These are phyloP conservation scores for Lasioglossum leucozonium DNA, from an alignment of 2,888 invertebrate species.

Conservation along the genomic window DNA sequence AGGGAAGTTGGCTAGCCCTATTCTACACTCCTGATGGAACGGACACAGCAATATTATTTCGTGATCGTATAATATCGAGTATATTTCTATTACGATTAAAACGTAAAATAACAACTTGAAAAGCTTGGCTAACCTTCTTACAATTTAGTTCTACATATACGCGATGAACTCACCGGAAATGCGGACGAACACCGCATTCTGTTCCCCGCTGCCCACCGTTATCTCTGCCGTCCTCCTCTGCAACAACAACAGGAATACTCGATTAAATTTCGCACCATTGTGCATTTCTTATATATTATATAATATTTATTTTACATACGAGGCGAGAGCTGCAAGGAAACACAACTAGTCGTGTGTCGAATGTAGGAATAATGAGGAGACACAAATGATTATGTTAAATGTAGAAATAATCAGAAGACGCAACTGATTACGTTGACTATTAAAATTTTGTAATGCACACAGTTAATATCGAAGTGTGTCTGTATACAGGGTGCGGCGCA, in stretches of 20 bases:
- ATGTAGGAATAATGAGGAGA: too few species aligned
- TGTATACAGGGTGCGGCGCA: too few species aligned
- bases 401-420: neutral
- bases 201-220: constrained; percentile 77
- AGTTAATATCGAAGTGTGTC: too few species aligned
- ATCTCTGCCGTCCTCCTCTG: constrained; percentile 79
- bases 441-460: neutral
- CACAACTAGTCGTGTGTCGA: too few species aligned
- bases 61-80: neutral
- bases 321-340: neutral
- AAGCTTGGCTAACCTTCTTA: neutral
- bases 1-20: neutral
- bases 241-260: constrained; percentile 59
- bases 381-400: neutral
- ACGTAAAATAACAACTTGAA: neutral
- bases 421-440: neutral
- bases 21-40: neutral
- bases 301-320: too few species aligned
- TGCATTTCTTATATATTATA: too few species aligned
- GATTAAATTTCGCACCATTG: constrained; percentile 33
- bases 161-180: constrained; percentile 80
- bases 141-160: constrained; percentile 19
- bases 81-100: neutral
- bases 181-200: constrained; percentile 79
- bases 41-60: neutral